Evolutionary conservation across 2,113 vertebrate species (phyloP).

Genomic region (Rissa tridactyla): DNA sequence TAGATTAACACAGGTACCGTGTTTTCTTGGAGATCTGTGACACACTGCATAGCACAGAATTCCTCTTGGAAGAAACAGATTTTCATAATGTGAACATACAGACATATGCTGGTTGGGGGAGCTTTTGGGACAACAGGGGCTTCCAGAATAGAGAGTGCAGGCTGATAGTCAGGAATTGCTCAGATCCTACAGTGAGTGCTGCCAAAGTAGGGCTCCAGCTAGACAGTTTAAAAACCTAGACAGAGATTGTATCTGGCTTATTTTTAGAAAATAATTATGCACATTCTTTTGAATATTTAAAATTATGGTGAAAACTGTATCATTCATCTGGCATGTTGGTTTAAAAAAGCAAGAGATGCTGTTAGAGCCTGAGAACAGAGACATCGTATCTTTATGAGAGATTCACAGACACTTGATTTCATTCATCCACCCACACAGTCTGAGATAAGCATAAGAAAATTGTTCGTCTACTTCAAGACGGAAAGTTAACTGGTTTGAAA

Average conservation of each 20-base stretch:
- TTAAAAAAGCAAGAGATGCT: not conserved
- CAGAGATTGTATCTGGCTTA: not conserved
- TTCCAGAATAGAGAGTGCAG: not conserved
- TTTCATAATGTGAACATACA: not conserved
- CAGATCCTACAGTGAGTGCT: not conserved
- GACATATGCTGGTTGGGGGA: not conserved
- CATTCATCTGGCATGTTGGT: conserved; percentile 13
- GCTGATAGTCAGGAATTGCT: not conserved
- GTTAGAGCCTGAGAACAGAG: conserved; percentile 17
- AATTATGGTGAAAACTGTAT: conserved; percentile 1
- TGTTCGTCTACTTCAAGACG: conserved; percentile 3
- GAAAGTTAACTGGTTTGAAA: conserved; percentile 33
- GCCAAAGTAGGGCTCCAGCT: not conserved
- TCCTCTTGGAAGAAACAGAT: not conserved
- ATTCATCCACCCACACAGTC: conserved; percentile 33
- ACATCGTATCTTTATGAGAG: not conserved
- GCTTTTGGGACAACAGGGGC: not conserved
- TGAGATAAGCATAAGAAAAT: conserved; percentile 15
- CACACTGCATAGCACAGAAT: not conserved
- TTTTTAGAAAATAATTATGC: conserved; percentile 49
- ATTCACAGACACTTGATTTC: conserved; percentile 17
- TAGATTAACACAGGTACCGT: not conserved
- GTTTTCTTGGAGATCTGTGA: not conserved
- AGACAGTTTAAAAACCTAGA: conserved; percentile 6
- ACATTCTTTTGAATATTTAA: conserved; percentile 39